These are phyloP conservation scores for Drosophila leontia DNA, from an alignment of 1,140 invertebrate species.

Conservation along the genomic window DNA sequence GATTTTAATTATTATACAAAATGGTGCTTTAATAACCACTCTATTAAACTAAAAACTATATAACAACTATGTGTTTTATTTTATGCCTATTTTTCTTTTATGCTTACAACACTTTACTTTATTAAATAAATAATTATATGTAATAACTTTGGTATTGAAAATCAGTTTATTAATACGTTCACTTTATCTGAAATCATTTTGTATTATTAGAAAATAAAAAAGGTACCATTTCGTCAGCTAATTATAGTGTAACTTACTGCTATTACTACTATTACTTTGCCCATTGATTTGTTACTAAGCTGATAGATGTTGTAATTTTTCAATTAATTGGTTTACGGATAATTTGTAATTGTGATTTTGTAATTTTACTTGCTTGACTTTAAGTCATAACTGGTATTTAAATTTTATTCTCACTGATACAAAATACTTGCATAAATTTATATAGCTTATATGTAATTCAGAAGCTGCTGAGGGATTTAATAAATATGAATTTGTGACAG, in stretches of 20 bases:
- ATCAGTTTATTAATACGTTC: background rate
- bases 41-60: no score
- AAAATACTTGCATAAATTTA: background rate
- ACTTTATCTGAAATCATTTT: background rate
- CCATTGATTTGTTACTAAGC: conserved; percentile 20
- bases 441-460: background rate
- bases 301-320: background rate
- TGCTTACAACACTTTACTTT: background rate
- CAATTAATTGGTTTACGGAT: conserved; percentile 10
- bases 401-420: background rate
- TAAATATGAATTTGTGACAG: background rate
- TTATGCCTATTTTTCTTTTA: background rate
- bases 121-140: background rate
- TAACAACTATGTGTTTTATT: no score
- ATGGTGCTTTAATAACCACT: background rate
- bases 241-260: background rate
- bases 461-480: background rate
- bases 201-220: background rate
- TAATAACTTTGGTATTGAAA: background rate
- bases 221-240: background rate
- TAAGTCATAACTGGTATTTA: background rate
- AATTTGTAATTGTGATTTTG: conserved; percentile 8
- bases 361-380: conserved; percentile 12
- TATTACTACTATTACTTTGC: conserved; percentile 1
- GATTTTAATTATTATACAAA: background rate